Evolutionary conservation across 2,888 invertebrate genomes (phyloP), one percentile per base, ranked within the genome.

Genomic region (Gortyna flavago): DNA sequence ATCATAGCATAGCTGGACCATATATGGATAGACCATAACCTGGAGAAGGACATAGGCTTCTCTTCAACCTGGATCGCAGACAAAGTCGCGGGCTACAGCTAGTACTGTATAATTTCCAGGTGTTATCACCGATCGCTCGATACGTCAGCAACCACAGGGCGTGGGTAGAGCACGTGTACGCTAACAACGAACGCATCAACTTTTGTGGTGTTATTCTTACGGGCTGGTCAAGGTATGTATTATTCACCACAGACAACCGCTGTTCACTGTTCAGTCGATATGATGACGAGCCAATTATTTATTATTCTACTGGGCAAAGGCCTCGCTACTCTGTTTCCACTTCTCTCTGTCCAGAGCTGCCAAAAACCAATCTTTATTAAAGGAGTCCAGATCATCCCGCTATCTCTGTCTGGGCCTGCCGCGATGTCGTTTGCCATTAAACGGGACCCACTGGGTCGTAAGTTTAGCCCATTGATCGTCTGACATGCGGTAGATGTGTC

Each of bases 111-210:
- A 25, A 16, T 29, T 76, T 92, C 0, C 90, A 97, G 96, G 91
- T 97, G 80, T 91, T 98, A 75, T 98, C 98, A 0, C 97, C 98
- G 21, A 89, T 89, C 0, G 72, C 95, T 41, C 97, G 98, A 81
- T 98, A 99, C 90, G 95, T 98, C 21, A 97, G 98, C 87, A 99
- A 98, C 93, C 98, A 98, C 80, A 97, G 97, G 81, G 97, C 97
- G 4, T 99, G 99, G 98, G 89, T 97, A 18, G 90, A 94, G 21
- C 97, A 97, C 86, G 91, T 98, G 0, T 93, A 95, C 48, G 91
- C 91, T 8, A 95, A 97, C 84, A 95, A 94, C 0, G 94, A 93
- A 25, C 96, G 95, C 85, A 93, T 97, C 59, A 92, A 95, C 61
- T 97, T 98, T 87, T 95, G 96, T 72, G 98, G 98, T 2, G 97